Conservation (phyloP, 2,888 invertebrate species). For the Ectemnius cavifrons region DNA sequence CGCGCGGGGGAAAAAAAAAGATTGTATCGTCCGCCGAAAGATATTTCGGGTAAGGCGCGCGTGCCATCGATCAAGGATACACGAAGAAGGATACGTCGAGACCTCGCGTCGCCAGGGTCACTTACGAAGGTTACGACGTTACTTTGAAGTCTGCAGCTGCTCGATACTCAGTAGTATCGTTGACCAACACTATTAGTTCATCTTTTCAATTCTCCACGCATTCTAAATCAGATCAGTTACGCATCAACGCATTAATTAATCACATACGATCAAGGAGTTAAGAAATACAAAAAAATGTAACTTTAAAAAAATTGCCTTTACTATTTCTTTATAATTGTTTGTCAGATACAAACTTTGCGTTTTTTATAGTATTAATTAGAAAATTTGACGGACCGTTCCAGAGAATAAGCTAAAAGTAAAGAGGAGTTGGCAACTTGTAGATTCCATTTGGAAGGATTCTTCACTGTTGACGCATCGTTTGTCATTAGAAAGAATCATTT, state of each 20-base stretch:
- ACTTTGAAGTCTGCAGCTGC: constrained; percentile 53
- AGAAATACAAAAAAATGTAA: background rate
- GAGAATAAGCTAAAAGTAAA: background rate
- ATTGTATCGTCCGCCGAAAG: constrained; percentile 27
- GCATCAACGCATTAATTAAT: background rate
- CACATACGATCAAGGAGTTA: background rate
- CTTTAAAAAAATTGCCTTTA: background rate
- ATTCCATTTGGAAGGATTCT: constrained; percentile 66
- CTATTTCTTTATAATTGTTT: too few relatives aligned
- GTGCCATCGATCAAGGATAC: constrained; percentile 58
- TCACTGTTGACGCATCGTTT: too few relatives aligned
- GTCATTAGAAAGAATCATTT: too few relatives aligned
- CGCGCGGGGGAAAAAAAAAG: constrained; percentile 22
- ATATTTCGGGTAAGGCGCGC: constrained; percentile 37
- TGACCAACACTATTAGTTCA: too few relatives aligned
- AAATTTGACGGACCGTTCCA: too few relatives aligned
- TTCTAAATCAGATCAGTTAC: background rate
- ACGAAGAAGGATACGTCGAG: constrained; percentile 49
- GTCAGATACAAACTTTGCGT: too few relatives aligned
- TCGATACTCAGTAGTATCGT: too few relatives aligned
- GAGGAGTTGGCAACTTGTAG: constrained; percentile 53
- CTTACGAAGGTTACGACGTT: constrained; percentile 57
- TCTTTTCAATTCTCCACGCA: too few relatives aligned
- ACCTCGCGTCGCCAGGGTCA: constrained; percentile 64
- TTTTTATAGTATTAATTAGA: too few relatives aligned